Conservation (phyloP, 2,113 vertebrate genomes). For the Zosterops pallidus region DNA sequence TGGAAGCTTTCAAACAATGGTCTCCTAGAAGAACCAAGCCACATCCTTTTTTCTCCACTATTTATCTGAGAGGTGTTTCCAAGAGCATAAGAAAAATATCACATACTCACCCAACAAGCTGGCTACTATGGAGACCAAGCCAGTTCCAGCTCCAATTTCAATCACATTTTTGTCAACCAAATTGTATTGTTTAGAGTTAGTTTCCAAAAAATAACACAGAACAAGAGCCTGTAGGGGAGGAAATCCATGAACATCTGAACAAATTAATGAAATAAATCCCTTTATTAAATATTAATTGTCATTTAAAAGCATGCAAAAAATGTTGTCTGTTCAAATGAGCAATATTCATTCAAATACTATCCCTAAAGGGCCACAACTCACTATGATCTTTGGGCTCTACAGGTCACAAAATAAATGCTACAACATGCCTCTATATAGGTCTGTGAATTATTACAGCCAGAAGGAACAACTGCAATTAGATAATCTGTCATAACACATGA, state of each 20-base stretch:
- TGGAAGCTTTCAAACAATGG: background rate
- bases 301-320: background rate
- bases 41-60: background rate
- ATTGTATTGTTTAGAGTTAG: slow-evolving; percentile 79
- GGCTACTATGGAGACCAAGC: slow-evolving; percentile 89
- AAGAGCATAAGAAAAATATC: background rate
- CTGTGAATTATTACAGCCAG: background rate
- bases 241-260: background rate
- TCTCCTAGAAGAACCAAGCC: background rate
- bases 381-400: background rate
- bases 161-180: slow-evolving; percentile 89
- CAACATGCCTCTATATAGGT: background rate
- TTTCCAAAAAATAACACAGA: slow-evolving; percentile 92
- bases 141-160: slow-evolving; percentile 95
- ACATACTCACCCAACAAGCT: slow-evolving; percentile 85
- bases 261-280: background rate
- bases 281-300: background rate
- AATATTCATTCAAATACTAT: background rate
- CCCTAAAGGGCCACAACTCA: background rate
- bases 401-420: background rate
- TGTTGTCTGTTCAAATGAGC: background rate
- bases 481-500: background rate
- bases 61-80: background rate
- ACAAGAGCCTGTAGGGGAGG: slow-evolving; percentile 84
- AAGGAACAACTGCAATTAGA: background rate